phyloP scores from a whole-genome alignment of 2,797 vertebrate genomes.

The Serranus cabrilla region DNA sequence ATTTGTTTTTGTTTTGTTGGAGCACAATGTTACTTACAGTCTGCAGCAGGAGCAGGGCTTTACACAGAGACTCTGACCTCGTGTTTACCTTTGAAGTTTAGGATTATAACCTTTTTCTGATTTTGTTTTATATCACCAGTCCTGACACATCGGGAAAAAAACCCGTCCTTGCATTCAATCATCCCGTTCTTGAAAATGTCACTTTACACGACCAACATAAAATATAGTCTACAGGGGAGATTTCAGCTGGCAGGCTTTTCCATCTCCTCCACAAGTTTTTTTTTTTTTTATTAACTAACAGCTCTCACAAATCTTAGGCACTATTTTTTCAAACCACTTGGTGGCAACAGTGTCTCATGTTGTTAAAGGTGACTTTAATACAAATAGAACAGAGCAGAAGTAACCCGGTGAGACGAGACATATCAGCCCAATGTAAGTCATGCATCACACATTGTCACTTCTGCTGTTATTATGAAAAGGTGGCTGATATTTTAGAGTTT shows the following conservation, averaged over 20 bases:
- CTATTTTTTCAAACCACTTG: slow-evolving; percentile 76
- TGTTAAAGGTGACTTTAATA: slow-evolving; percentile 20
- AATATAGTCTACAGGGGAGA: not conserved
- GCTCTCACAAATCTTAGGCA: slow-evolving; percentile 8
- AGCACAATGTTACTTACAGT: slow-evolving; percentile 4
- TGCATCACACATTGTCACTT: not conserved
- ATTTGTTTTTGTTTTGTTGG: slow-evolving; percentile 26
- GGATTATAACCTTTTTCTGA: slow-evolving; percentile 3
- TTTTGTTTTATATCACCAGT: not conserved
- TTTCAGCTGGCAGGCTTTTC: not conserved
- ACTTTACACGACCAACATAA: not conserved
- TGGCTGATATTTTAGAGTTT: not conserved
- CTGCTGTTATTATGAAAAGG: not conserved
- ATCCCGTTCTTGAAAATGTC: slow-evolving; percentile 18
- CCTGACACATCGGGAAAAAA: not conserved
- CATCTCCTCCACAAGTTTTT: not conserved
- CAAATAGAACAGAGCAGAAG: slow-evolving; percentile 10
- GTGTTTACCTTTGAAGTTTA: slow-evolving; percentile 30
- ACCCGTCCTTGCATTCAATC: not conserved
- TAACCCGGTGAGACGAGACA: slow-evolving; percentile 20
- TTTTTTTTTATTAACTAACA: not conserved
- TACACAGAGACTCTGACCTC: slow-evolving; percentile 38
- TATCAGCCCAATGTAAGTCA: not conserved
- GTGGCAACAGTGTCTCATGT: slow-evolving; percentile 82
- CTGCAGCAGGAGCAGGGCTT: slow-evolving; percentile 2